Percentiles rank a stretch among this genome's conserved stretches.
These are phyloP conservation scores for Potamilus streckersoni DNA, from an alignment of 1,140 invertebrate species.

Conservation along the genomic window DNA sequence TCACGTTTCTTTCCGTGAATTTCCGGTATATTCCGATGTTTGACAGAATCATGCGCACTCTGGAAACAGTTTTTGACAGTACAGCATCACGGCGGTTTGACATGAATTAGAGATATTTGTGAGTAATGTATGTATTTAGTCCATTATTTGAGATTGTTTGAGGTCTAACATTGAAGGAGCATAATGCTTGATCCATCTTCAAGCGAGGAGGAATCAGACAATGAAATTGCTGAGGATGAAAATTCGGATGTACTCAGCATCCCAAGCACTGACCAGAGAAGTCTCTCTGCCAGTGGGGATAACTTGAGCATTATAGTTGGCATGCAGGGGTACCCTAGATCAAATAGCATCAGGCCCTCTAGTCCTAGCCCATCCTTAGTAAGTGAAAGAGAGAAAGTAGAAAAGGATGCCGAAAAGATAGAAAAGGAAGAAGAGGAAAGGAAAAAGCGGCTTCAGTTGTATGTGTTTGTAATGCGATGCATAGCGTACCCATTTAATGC, in stretches of 20 bases:
- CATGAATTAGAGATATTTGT: too few relatives aligned
- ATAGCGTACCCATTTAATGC: constrained; percentile 99
- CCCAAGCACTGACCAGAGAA: constrained; percentile 64
- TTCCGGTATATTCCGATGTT: too few relatives aligned
- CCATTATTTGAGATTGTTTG: too few relatives aligned
- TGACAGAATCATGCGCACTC: too few relatives aligned
- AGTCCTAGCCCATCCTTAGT: constrained; percentile 86
- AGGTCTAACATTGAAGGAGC: too few relatives aligned
- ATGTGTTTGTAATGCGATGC: constrained; percentile 98
- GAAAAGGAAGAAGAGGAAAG: constrained; percentile 66
- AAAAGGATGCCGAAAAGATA: constrained; percentile 62
- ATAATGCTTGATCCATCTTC: constrained; percentile 72
- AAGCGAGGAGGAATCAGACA: constrained; percentile 68
- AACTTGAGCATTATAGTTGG: constrained; percentile 64
- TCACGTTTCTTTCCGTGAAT: too few relatives aligned
- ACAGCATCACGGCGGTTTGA: too few relatives aligned
- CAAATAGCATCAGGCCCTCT: constrained; percentile 78
- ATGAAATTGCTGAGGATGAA: constrained; percentile 67
- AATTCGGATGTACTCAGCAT: constrained; percentile 67
- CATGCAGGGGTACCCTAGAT: constrained; percentile 63
- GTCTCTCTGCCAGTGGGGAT: constrained; percentile 68
- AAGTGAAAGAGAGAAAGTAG: constrained; percentile 76
- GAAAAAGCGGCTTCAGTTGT: constrained; percentile 83
- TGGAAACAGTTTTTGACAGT: too few relatives aligned
- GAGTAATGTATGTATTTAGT: too few relatives aligned